A percentile compares a stretch with the other conserved stretches of the same genome.
Evolutionary conservation across 2,797 vertebrate species (phyloP).

Genomic region (Aselliscus stoliczkanus): DNA sequence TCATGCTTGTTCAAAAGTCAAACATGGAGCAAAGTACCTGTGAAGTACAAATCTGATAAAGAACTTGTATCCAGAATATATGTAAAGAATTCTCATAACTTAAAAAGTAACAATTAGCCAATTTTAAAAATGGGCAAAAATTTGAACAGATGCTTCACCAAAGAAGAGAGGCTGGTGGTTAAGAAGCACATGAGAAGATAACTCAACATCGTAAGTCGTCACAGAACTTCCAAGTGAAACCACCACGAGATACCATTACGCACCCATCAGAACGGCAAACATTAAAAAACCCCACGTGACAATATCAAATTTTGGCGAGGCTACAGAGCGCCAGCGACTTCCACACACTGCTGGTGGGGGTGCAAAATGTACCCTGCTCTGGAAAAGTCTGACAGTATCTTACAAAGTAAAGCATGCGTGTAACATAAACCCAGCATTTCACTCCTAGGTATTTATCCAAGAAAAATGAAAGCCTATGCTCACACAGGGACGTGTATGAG

Average conservation of each 20-base stretch:
- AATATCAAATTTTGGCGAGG: background rate
- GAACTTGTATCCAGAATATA: background rate
- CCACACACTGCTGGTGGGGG: background rate
- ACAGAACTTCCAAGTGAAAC: background rate
- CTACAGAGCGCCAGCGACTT: background rate
- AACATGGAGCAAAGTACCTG: background rate
- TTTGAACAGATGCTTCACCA: background rate
- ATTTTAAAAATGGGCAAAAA: too few species aligned
- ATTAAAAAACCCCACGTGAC: background rate
- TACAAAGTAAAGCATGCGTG: background rate
- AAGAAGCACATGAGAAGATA: too few species aligned
- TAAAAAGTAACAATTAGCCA: background rate
- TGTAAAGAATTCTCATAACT: background rate
- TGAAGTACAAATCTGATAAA: background rate
- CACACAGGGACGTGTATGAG: background rate
- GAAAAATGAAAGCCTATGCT: background rate
- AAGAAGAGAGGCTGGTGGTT: too few species aligned
- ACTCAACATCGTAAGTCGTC: fast-evolving
- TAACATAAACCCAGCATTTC: too few species aligned
- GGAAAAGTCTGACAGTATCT: background rate
- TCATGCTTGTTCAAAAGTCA: background rate
- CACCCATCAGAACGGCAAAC: background rate
- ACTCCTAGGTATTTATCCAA: background rate
- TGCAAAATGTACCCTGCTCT: background rate
- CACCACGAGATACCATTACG: too few species aligned